Conservation (phyloP, 2,888 invertebrate species). For the Campopleginae sp. region DNA sequence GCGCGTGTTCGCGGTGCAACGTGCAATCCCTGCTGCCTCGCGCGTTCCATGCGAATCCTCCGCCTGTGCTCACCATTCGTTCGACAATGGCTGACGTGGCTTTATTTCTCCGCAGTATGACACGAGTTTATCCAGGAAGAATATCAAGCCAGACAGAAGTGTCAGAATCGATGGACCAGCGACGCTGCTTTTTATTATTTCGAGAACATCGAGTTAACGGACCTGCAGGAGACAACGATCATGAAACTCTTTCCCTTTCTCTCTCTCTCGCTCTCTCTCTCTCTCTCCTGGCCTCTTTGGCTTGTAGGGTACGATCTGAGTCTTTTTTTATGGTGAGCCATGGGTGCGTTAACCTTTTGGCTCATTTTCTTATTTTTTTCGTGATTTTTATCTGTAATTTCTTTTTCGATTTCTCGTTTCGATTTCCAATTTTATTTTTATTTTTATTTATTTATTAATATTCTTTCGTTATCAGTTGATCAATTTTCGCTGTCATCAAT, state of each 20-base stretch:
- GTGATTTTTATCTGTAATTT: too few relatives aligned
- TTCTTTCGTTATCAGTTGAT: too few relatives aligned
- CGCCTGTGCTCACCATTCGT: conserved; percentile 32
- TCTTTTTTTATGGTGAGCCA: too few relatives aligned
- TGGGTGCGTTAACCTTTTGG: too few relatives aligned
- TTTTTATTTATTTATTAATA: too few relatives aligned
- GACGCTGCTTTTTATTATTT: conserved; percentile 12
- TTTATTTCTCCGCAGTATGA: conserved; percentile 29
- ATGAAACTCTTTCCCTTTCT: conserved; percentile 23
- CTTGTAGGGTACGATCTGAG: too few relatives aligned
- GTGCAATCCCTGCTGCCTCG: conserved; percentile 1
- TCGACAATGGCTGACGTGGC: conserved; percentile 37
- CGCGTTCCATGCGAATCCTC: conserved; percentile 25
- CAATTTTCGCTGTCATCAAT: too few relatives aligned
- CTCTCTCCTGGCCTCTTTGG: too few relatives aligned
- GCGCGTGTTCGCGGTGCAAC: conserved; percentile 1
- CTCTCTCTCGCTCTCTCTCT: too few relatives aligned
- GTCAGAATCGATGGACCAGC: not conserved
- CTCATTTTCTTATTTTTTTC: too few relatives aligned
- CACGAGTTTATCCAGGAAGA: conserved; percentile 17
- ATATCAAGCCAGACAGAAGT: conserved; percentile 3
- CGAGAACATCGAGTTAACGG: not conserved
- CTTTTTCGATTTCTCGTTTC: too few relatives aligned
- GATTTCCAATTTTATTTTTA: too few relatives aligned
- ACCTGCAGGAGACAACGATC: not conserved